Percentiles rank a stretch among this genome's conserved stretches.
Evolutionary conservation across 2,113 vertebrate genomes (phyloP).

Genomic region (Catagonus wagneri): DNA sequence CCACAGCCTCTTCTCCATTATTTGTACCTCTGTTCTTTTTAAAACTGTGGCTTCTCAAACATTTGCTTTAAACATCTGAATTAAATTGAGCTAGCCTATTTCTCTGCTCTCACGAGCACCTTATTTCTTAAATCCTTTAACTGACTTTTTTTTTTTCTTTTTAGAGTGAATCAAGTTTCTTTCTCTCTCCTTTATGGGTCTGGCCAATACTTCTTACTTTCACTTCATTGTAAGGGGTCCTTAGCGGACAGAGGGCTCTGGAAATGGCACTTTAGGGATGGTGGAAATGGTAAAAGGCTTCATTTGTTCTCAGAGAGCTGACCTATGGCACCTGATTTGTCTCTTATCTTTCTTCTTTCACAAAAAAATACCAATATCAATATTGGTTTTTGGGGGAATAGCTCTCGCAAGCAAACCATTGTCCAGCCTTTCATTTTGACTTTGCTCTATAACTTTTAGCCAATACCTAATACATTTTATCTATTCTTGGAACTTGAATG

Average conservation of each 20-base stretch:
- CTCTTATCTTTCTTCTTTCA: constrained; percentile 28
- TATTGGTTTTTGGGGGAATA: constrained; percentile 43
- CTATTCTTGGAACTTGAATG: constrained; percentile 28
- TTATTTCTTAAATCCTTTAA: constrained; percentile 31
- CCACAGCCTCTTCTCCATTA: not conserved
- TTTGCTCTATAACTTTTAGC: not conserved
- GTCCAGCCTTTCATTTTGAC: constrained; percentile 12
- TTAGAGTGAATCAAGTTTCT: constrained; percentile 16
- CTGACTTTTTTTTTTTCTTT: not conserved
- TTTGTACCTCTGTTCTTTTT: constrained; percentile 1
- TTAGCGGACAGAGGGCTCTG: constrained; percentile 12
- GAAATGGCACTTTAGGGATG: constrained; percentile 42
- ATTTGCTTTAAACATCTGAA: constrained; percentile 28
- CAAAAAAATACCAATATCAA: not conserved
- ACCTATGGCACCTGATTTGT: not conserved
- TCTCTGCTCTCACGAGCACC: not conserved
- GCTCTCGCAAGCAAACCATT: constrained; percentile 2
- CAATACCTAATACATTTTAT: constrained; percentile 42
- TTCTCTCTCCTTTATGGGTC: constrained; percentile 29
- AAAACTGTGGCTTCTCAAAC: not conserved
- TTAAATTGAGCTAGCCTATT: constrained; percentile 6
- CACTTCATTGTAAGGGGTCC: not conserved
- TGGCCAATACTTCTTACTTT: constrained; percentile 43
- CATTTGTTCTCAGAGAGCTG: constrained; percentile 39
- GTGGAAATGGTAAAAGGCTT: not conserved